These are phyloP conservation scores for Apostichopus californicus DNA, from an alignment of 35 echinoderm and acorn worm genomes.

Conservation along the genomic window DNA sequence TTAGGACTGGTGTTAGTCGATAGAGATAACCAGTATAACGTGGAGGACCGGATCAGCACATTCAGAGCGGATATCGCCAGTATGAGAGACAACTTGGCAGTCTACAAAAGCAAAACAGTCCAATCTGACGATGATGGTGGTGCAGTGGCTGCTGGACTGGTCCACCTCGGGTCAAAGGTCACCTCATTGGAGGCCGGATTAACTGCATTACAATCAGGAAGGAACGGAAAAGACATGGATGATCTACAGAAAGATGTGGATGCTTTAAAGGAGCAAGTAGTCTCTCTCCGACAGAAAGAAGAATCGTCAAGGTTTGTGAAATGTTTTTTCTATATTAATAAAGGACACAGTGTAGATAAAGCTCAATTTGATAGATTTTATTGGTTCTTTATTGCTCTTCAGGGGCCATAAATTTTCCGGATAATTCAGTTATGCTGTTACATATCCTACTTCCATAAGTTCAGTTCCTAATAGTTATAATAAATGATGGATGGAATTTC, in stretches of 20 bases:
- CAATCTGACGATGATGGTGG: not conserved
- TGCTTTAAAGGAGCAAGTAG: conserved; percentile 35
- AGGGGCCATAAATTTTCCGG: not conserved
- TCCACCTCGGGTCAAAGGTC: not conserved
- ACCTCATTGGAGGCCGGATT: not conserved
- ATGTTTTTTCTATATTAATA: not conserved
- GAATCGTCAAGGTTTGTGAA: not conserved
- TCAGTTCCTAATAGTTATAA: too few species aligned
- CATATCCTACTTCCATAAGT: not conserved
- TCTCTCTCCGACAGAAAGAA: not conserved
- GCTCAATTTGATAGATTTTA: too few species aligned
- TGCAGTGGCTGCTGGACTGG: not conserved
- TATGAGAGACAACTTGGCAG: conserved; percentile 25
- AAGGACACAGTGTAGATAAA: too few species aligned
- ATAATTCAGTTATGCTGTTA: not conserved
- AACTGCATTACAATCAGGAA: not conserved
- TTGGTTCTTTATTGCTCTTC: not conserved
- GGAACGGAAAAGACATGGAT: not conserved
- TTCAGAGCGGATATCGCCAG: conserved; percentile 44
- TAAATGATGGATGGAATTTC: too few species aligned
- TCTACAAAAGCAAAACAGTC: not conserved
- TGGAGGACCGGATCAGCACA: not conserved
- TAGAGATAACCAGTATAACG: conserved; percentile 24
- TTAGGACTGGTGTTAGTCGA: conserved; percentile 30
- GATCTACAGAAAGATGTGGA: conserved; percentile 36